Evolutionary conservation across 2,888 invertebrate species (phyloP).

Genomic region (Teinopalpus imperialis): DNA sequence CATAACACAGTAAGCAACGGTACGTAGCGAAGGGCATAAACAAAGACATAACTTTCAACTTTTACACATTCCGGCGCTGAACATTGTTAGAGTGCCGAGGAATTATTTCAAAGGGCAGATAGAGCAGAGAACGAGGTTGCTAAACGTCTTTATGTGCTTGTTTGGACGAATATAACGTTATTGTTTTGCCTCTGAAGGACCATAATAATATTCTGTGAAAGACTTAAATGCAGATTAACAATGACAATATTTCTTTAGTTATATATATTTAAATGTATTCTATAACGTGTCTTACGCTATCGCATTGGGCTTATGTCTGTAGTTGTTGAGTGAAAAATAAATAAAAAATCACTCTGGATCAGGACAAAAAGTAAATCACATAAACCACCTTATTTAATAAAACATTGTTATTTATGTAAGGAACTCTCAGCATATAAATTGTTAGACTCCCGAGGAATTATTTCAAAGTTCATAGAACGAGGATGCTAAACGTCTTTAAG

Average conservation of each 20-base stretch:
- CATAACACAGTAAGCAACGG: not conserved
- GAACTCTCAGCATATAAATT: conserved; percentile 2
- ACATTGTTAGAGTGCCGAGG: conserved; percentile 7
- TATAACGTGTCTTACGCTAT: no score
- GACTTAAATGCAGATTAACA: no score
- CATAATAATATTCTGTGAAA: no score
- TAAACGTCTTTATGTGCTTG: conserved; percentile 1
- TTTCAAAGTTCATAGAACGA: conserved; percentile 8
- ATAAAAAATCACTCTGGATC: not conserved
- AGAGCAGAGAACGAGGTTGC: not conserved
- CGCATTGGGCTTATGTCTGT: no score
- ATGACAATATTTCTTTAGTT: no score
- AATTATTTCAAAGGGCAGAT: conserved; percentile 20
- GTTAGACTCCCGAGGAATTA: conserved; percentile 10
- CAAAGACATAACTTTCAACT: conserved; percentile 24
- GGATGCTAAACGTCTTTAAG: not conserved
- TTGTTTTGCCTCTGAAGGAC: no score
- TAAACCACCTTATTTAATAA: not conserved
- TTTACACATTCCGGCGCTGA: conserved; percentile 19
- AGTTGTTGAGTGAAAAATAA: no score
- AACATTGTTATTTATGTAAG: conserved; percentile 9
- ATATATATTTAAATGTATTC: no score
- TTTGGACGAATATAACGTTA: not conserved
- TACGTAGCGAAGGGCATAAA: conserved; percentile 1
- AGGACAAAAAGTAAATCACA: not conserved